Evolutionary conservation across 2,888 invertebrate genomes (phyloP), one percentile per base, ranked within the genome.

Genomic region (Xestia c-nigrum): DNA sequence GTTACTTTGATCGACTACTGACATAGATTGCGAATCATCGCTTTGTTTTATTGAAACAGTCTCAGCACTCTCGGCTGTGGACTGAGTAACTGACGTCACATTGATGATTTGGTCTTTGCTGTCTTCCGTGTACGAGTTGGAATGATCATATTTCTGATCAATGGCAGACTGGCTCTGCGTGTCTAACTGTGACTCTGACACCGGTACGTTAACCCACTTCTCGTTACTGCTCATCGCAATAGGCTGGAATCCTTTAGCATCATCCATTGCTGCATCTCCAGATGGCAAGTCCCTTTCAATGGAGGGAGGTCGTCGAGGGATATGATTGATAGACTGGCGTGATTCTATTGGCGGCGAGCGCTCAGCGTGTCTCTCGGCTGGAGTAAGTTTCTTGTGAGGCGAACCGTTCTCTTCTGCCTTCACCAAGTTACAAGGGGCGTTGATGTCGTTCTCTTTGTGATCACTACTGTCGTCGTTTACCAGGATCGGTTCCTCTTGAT

Each of bases 1-100:
- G 80, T 94, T 95, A 75, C 94, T 94, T 47, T 93, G 93, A 79
- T 96, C 96, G 21, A 94, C 93, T 14, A 95, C 94, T 7, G 96
- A 95, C 19, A 97, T 93, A 5, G 95, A 92, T 77, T 97, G 97
- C 24, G 97, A 97, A 86, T 97, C 95, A 72, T 97, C 96, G 89
- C 96, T 96, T 87, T 95, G 95, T 90, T 96, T 97, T 55, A 95
- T 94, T 80, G 97, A 97, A 79, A 94, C 91, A 59, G 97, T 93
- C 88, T 96, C 96, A 43, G 91, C 91, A 59, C 97, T 93, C 88
- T 96, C 96, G 38, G 91, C 95, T 19, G 91, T 81, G 6, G 96
- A 95, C 76, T 92, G 93, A 38, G 14, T 64, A 12, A 90, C 84
- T 7, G 94, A 93, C 52, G 93, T 93, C 19, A 92, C 87, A 52